Percentiles rank a stretch among this genome's conserved stretches.
Evolutionary conservation across 2,113 vertebrate species (phyloP).

Genomic region (Okapia johnstoni): DNA sequence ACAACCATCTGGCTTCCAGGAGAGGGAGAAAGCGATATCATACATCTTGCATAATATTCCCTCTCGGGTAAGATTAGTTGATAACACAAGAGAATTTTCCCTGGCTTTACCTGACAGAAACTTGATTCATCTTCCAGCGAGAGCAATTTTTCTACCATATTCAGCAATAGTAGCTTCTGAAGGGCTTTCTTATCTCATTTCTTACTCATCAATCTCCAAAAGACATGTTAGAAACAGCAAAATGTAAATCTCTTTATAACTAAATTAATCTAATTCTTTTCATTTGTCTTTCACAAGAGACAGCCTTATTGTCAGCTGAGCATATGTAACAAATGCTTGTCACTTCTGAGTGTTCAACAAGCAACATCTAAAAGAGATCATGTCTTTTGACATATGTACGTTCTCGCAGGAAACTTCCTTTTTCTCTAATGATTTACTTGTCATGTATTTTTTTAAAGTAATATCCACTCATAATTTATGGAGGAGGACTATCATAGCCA

Average conservation of each 20-base stretch:
- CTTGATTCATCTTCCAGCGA: conserved; percentile 67
- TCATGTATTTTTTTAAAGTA: conserved; percentile 47
- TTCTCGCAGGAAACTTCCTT: conserved; percentile 54
- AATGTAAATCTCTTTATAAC: conserved; percentile 75
- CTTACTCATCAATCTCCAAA: conserved; percentile 69
- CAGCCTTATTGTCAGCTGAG: conserved; percentile 64
- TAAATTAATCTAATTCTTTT: conserved; percentile 73
- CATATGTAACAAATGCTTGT: conserved; percentile 68
- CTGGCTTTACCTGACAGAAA: conserved; percentile 69
- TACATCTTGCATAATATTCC: conserved; percentile 63
- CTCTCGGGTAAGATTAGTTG: conserved; percentile 69
- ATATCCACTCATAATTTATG: background rate
- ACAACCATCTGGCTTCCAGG: conserved; percentile 2
- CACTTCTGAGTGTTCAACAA: conserved; percentile 43
- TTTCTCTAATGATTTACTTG: conserved; percentile 46
- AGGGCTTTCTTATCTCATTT: conserved; percentile 71
- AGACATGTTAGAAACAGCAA: conserved; percentile 54
- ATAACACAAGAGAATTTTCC: conserved; percentile 72
- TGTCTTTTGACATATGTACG: conserved; percentile 52
- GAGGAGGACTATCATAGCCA: background rate
- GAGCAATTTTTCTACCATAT: conserved; percentile 65
- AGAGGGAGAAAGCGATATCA: background rate
- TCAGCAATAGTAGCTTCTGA: conserved; percentile 62
- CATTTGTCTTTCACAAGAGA: conserved; percentile 65
- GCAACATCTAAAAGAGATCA: conserved; percentile 43